Evolutionary conservation across 2,797 vertebrate genomes (phyloP).

Genomic region (Linurgus olivaceus): DNA sequence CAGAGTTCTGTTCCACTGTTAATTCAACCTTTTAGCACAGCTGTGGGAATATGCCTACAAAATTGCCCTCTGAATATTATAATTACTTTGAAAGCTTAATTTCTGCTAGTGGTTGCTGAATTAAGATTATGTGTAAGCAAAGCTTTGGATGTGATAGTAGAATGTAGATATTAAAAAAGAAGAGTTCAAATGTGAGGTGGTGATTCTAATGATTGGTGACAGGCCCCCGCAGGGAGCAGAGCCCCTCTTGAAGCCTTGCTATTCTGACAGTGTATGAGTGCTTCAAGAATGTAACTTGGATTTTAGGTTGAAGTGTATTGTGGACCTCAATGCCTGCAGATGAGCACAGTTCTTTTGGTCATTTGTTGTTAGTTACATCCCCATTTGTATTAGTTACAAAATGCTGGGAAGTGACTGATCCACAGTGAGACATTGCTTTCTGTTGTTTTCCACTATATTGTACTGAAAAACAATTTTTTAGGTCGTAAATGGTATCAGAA

Average conservation of each 20-base stretch:
- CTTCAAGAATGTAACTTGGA: background rate
- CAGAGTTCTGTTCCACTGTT: background rate
- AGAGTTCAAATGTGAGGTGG: background rate
- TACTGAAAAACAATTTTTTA: background rate
- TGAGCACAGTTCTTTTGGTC: slow-evolving; percentile 11
- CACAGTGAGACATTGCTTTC: background rate
- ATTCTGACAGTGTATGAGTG: background rate
- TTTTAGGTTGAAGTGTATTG: background rate
- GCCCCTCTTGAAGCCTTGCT: background rate
- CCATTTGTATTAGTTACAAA: slow-evolving; percentile 40
- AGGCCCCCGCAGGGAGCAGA: accelerated
- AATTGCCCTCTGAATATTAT: background rate
- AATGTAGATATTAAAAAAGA: background rate
- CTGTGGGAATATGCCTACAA: background rate
- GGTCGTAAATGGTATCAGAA: background rate
- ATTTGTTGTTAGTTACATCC: slow-evolving; percentile 42
- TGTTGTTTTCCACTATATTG: background rate
- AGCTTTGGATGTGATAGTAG: background rate
- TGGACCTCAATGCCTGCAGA: slow-evolving; percentile 13
- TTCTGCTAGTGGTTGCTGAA: background rate
- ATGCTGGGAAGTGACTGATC: background rate
- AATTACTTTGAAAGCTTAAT: background rate
- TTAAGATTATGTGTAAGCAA: background rate
- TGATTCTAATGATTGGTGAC: background rate
- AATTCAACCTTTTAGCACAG: background rate